Conservation (phyloP, 1,140 invertebrate genomes). For the Triops cancriformis region DNA sequence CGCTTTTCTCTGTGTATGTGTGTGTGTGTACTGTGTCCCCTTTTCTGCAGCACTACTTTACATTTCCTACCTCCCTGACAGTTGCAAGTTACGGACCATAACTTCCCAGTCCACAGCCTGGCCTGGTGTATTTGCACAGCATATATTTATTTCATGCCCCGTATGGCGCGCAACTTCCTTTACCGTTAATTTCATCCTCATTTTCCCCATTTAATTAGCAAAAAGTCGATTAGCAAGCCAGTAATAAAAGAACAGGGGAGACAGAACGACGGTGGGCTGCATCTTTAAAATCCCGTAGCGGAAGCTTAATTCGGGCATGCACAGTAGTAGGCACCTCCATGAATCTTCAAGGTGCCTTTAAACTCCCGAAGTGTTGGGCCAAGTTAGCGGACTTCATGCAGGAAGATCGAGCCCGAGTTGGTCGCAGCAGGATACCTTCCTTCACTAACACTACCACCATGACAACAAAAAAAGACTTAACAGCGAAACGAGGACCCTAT, state of each 20-base stretch:
- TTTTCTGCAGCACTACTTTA: too few relatives aligned
- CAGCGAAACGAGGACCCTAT: too few relatives aligned
- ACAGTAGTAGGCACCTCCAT: neutral
- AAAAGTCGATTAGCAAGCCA: neutral
- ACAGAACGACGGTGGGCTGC: neutral
- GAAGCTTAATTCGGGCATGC: constrained; percentile 1
- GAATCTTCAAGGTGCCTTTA: neutral
- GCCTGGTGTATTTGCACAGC: too few relatives aligned
- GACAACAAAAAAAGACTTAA: neutral
- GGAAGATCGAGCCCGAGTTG: neutral
- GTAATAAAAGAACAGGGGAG: neutral
- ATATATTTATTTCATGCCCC: too few relatives aligned
- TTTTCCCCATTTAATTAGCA: too few relatives aligned
- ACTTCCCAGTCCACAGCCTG: too few relatives aligned
- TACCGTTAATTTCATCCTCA: too few relatives aligned
- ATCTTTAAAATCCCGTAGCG: constrained; percentile 2
- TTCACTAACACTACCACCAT: neutral
- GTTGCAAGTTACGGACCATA: too few relatives aligned
- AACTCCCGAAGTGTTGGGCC: neutral
- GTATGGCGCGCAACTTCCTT: too few relatives aligned
- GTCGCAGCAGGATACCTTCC: neutral
- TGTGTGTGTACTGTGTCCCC: too few relatives aligned
- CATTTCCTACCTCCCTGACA: too few relatives aligned
- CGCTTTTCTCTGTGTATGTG: neutral
- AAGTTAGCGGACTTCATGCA: neutral